Evolutionary conservation across 2,888 invertebrate species (phyloP).

Genomic region (Lycaena phlaeas): DNA sequence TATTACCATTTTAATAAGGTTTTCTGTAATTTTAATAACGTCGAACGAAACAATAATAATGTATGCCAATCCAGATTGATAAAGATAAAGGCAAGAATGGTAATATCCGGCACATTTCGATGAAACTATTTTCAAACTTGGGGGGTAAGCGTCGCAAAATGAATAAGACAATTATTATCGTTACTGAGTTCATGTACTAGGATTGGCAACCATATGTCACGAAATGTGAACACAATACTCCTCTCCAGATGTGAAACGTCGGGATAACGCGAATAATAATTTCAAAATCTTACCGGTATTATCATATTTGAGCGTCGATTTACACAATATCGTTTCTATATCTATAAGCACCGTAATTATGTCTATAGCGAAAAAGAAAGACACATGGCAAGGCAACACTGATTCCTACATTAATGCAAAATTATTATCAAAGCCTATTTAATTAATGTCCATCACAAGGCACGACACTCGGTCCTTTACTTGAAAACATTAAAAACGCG

Average conservation of each 20-base stretch:
- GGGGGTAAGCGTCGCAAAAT: conserved; percentile 12
- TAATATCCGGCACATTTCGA: neutral
- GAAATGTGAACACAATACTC: conserved; percentile 40
- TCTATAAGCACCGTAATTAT: conserved; percentile 54
- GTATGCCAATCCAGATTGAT: too few species aligned
- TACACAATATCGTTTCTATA: neutral
- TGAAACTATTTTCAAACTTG: conserved; percentile 18
- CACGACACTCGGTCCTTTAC: conserved; percentile 67
- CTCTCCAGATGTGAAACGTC: conserved; percentile 59
- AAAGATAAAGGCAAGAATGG: too few species aligned
- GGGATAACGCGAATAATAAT: conserved; percentile 24
- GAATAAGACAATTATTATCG: neutral
- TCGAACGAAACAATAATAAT: too few species aligned
- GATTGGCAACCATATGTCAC: conserved; percentile 63
- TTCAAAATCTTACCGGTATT: conserved; percentile 2
- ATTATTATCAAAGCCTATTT: conserved; percentile 43
- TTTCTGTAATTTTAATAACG: too few species aligned
- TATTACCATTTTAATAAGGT: too few species aligned
- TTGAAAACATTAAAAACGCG: conserved; percentile 30
- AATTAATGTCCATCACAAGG: conserved; percentile 51
- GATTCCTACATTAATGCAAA: conserved; percentile 51
- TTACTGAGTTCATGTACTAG: conserved; percentile 12
- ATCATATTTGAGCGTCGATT: neutral
- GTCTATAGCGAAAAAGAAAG: conserved; percentile 66
- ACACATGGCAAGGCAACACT: conserved; percentile 72